Conservation (phyloP, 2,888 invertebrate genomes). For the Tenodera sinensis region DNA sequence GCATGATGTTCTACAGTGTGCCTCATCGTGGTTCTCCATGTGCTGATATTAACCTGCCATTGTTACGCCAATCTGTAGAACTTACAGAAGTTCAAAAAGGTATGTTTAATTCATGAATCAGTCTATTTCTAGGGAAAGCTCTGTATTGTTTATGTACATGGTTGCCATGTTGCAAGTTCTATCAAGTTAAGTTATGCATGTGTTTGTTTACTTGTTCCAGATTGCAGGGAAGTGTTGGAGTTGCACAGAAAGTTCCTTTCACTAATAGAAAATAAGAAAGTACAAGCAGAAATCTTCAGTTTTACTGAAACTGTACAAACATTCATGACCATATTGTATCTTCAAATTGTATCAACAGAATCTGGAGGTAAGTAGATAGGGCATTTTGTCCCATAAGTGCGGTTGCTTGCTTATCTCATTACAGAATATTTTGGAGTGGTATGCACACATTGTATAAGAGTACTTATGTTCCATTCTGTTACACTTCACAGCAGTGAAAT, state of each 20-base stretch:
- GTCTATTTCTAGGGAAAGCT: background rate
- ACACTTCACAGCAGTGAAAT: too few species aligned
- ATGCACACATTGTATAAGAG: too few species aligned
- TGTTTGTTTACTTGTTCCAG: constrained; percentile 46
- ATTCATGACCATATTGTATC: constrained; percentile 67
- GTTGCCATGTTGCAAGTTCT: background rate
- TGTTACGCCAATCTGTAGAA: constrained; percentile 73
- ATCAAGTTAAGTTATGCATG: background rate
- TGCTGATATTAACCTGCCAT: constrained; percentile 68
- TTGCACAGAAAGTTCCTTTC: constrained; percentile 62
- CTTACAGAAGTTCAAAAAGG: constrained; percentile 75
- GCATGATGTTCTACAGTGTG: constrained; percentile 54
- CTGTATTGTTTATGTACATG: constrained; percentile 2
- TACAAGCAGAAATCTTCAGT: constrained; percentile 62
- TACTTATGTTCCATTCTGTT: too few species aligned
- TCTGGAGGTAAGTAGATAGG: constrained; percentile 61
- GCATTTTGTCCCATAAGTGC: too few species aligned
- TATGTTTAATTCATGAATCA: constrained; percentile 41
- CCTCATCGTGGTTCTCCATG: constrained; percentile 81
- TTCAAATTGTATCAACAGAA: constrained; percentile 71
- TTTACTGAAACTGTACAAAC: constrained; percentile 77
- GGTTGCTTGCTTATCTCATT: too few species aligned
- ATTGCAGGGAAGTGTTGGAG: constrained; percentile 63
- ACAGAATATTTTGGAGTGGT: too few species aligned
- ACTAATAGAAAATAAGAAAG: constrained; percentile 50